A percentile compares a stretch with the other conserved stretches of the same genome.
These are phyloP conservation scores for Lysandra coridon DNA, from an alignment of 2,888 invertebrate species.

Conservation along the genomic window DNA sequence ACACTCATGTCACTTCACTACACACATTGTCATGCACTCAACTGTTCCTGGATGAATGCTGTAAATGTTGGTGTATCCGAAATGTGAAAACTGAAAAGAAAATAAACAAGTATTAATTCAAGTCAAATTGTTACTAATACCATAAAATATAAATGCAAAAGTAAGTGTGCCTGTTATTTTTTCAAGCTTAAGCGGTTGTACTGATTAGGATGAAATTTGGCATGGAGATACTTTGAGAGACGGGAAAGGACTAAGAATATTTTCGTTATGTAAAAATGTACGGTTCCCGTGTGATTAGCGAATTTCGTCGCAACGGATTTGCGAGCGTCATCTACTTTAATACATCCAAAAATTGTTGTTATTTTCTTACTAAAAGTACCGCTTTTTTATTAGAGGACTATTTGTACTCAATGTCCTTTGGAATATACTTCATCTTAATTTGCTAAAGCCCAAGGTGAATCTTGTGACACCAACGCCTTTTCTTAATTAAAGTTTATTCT, in stretches of 20 bases:
- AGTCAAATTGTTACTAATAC: background rate
- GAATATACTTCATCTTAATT: background rate
- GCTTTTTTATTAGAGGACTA: background rate
- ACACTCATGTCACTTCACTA: slow-evolving; percentile 3
- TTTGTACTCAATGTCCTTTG: background rate
- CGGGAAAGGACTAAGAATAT: no score
- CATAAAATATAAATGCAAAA: background rate
- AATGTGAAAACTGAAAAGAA: background rate
- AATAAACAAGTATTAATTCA: background rate
- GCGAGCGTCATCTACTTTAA: no score
- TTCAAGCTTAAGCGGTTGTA: background rate
- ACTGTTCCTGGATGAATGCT: background rate
- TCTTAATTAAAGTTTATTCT: background rate
- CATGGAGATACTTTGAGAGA: no score
- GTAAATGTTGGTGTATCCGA: background rate
- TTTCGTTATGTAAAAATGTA: no score
- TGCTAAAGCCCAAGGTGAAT: background rate
- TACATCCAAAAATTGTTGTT: background rate
- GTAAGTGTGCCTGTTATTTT: background rate
- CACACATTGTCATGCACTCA: background rate
- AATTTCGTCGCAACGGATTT: no score
- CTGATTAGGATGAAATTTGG: no score
- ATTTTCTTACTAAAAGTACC: background rate
- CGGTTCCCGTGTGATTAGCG: no score
- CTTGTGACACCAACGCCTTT: background rate